phyloP scores from a whole-genome alignment of 2,888 invertebrate species.

The Biston stratarius region DNA sequence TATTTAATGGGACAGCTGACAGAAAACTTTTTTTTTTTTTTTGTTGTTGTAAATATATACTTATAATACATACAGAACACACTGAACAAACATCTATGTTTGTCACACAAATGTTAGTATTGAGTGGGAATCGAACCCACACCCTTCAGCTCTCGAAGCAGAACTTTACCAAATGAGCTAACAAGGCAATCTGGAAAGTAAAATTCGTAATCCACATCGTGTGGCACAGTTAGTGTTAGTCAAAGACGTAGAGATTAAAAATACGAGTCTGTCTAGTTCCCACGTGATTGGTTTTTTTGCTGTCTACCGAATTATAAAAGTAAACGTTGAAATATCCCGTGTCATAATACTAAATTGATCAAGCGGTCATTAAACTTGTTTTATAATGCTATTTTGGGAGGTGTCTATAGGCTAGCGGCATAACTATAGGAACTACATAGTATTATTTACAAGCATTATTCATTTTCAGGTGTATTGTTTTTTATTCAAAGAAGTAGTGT shows the following conservation, averaged over 20 bases:
- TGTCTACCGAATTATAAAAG: conserved; percentile 24
- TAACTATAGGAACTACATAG: not conserved
- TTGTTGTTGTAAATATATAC: too few species aligned
- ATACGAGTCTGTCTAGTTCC: conserved; percentile 26
- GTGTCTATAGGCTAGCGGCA: not conserved
- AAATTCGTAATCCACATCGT: not conserved
- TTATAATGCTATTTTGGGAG: conserved; percentile 24
- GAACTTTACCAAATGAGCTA: too few species aligned
- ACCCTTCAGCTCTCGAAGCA: too few species aligned
- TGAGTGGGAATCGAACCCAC: too few species aligned
- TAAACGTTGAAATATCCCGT: conserved; percentile 46
- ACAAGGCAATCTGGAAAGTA: not conserved
- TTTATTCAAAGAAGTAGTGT: too few species aligned
- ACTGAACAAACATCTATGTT: too few species aligned
- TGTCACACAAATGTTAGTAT: too few species aligned
- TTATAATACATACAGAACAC: too few species aligned
- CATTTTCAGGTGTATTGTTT: too few species aligned
- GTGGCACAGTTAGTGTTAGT: not conserved
- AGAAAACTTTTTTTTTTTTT: too few species aligned
- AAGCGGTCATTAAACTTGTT: conserved; percentile 50
- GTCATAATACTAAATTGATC: conserved; percentile 51
- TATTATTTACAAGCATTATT: not conserved
- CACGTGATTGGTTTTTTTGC: conserved; percentile 31
- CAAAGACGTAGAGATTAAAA: not conserved
- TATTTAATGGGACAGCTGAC: too few species aligned